A percentile compares a stretch with the other conserved stretches of the same genome.
phyloP scores from a whole-genome alignment of 2,888 invertebrate species.

The Opisthograptis luteolata region DNA sequence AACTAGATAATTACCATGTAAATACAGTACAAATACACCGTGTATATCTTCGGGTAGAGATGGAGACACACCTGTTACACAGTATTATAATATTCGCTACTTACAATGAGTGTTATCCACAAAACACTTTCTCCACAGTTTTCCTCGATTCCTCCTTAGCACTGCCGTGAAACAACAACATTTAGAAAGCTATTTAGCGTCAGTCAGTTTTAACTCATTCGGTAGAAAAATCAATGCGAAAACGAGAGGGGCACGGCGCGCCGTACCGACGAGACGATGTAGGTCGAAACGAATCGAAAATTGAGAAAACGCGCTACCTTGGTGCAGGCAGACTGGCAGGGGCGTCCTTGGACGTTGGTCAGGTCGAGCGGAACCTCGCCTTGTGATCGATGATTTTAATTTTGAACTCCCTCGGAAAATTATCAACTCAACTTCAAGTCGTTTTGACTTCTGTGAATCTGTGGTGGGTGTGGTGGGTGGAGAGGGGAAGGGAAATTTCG shows the following conservation, averaged over 20 bases:
- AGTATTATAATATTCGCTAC: no score
- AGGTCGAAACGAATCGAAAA: conserved; percentile 22
- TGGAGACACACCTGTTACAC: conserved; percentile 34
- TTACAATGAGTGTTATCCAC: not conserved
- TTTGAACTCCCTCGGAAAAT: conserved; percentile 12
- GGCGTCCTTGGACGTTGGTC: conserved; percentile 57
- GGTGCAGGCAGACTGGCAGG: conserved; percentile 4
- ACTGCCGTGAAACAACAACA: conserved; percentile 8
- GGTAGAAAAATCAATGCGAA: conserved; percentile 71
- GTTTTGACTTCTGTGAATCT: no score
- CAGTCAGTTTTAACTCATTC: conserved; percentile 55
- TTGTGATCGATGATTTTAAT: conserved; percentile 36
- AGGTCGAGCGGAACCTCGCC: conserved; percentile 41
- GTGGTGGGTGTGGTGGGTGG: no score
- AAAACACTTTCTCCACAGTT: conserved; percentile 8
- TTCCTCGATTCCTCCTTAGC: conserved; percentile 13
- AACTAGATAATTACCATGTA: no score
- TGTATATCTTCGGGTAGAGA: no score
- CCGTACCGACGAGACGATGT: conserved; percentile 25
- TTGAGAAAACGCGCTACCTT: conserved; percentile 19
- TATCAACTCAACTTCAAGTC: no score
- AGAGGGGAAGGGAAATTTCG: no score
- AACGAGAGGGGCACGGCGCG: conserved; percentile 7
- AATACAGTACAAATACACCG: no score
- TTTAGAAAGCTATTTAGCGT: conserved; percentile 6